phyloP scores from a whole-genome alignment of 2,797 vertebrate genomes.

The Pangasius larnaudii region DNA sequence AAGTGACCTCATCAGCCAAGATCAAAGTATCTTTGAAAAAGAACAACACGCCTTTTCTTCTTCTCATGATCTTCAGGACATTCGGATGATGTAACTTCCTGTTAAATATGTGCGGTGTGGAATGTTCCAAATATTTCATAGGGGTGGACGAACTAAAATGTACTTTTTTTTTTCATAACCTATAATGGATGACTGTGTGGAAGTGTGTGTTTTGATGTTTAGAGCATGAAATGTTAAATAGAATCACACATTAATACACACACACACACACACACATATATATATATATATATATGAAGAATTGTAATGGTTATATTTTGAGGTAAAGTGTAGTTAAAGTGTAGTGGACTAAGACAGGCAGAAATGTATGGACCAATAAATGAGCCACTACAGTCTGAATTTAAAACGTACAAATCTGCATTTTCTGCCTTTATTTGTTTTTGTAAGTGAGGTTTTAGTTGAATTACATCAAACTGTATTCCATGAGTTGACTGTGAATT shows the following conservation, averaged over 20 bases:
- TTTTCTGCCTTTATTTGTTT: no score
- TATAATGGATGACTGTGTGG: not conserved
- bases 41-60: not conserved
- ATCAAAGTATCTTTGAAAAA: not conserved
- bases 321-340: not conserved
- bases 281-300: no score
- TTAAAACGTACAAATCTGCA: not conserved
- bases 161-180: not conserved
- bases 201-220: not conserved
- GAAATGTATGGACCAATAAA: not conserved
- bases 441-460: no score
- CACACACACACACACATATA: no score
- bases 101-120: not conserved
- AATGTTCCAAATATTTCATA: not conserved
- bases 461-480: no score
- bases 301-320: not conserved
- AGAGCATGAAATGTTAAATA: not conserved
- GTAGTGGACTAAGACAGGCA: no score
- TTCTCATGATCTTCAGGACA: not conserved
- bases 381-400: not conserved
- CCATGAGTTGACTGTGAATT: no score
- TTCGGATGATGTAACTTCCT: not conserved
- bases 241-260: not conserved
- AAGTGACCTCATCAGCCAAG: not conserved
- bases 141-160: not conserved